Evolutionary conservation across 1,140 invertebrate species (phyloP).

Genomic region (Solenopsis invicta): DNA sequence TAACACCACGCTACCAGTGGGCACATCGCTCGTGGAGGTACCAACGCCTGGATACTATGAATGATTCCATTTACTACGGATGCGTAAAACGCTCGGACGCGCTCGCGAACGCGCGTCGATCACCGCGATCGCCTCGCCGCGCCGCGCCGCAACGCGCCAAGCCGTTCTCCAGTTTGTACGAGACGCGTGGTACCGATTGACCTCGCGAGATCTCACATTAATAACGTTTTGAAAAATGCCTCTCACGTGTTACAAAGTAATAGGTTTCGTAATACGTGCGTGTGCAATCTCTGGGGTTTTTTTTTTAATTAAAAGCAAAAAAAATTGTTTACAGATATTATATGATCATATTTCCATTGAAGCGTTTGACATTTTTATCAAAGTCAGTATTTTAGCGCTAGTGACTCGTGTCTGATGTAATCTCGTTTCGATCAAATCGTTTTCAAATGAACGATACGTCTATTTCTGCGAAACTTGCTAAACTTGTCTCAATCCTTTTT

Average conservation of each 20-base stretch:
- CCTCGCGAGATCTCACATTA: neutral
- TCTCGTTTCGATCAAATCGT: neutral
- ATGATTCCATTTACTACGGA: slow-evolving; percentile 60
- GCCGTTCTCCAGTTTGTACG: neutral
- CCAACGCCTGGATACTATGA: slow-evolving; percentile 41
- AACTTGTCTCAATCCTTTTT: neutral
- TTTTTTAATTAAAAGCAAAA: too few relatives aligned
- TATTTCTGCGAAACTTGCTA: neutral
- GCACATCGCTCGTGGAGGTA: slow-evolving; percentile 20
- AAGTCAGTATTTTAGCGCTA: neutral
- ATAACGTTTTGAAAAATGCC: neutral
- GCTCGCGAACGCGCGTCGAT: neutral
- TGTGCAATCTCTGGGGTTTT: neutral
- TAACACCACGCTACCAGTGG: slow-evolving; percentile 10
- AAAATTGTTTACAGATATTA: neutral
- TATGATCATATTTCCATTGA: neutral
- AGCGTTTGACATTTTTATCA: neutral
- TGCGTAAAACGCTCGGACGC: slow-evolving; percentile 31
- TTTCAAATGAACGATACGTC: neutral
- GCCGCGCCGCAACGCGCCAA: neutral
- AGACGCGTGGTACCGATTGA: neutral
- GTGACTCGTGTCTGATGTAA: neutral
- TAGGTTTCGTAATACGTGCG: neutral
- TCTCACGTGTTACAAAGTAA: neutral
- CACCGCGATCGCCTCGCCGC: neutral